Evolutionary conservation across 2,113 vertebrate genomes (phyloP).

Genomic region (Pithys albifrons): DNA sequence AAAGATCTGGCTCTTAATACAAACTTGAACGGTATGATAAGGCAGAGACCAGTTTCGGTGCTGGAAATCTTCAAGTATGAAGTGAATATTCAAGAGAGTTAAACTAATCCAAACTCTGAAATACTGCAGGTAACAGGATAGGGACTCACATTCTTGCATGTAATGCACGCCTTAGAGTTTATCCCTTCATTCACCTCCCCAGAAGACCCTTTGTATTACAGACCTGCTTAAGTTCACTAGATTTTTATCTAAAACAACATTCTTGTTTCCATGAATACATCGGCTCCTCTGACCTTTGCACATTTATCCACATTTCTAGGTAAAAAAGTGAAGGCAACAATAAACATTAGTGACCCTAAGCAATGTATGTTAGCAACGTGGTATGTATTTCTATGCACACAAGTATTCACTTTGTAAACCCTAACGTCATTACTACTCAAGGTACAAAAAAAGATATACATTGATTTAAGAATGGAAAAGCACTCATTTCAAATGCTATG

Average conservation of each 20-base stretch:
- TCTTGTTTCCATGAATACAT: constrained; percentile 58
- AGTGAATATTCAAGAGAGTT: constrained; percentile 20
- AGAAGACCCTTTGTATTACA: constrained; percentile 63
- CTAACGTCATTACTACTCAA: background rate
- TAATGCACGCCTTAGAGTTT: constrained; percentile 27
- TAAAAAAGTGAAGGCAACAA: constrained; percentile 41
- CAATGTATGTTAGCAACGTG: background rate
- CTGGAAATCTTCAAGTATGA: constrained; percentile 29
- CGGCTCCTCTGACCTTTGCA: constrained; percentile 49
- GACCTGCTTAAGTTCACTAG: constrained; percentile 54
- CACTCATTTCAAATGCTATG: fast-evolving
- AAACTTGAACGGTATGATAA: background rate
- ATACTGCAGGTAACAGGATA: constrained; percentile 51
- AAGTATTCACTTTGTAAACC: background rate
- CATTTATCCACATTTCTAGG: constrained; percentile 47
- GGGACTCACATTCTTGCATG: constrained; percentile 49
- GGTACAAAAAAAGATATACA: background rate
- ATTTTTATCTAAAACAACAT: constrained; percentile 69
- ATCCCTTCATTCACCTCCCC: constrained; percentile 62
- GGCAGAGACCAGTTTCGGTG: background rate
- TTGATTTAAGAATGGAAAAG: background rate
- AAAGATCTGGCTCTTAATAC: background rate
- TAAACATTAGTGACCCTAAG: constrained; percentile 40
- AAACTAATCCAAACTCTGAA: constrained; percentile 33
- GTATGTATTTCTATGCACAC: background rate